Evolutionary conservation across 2,797 vertebrate species (phyloP).

Genomic region (Ctenochaetus hawaiiensis): DNA sequence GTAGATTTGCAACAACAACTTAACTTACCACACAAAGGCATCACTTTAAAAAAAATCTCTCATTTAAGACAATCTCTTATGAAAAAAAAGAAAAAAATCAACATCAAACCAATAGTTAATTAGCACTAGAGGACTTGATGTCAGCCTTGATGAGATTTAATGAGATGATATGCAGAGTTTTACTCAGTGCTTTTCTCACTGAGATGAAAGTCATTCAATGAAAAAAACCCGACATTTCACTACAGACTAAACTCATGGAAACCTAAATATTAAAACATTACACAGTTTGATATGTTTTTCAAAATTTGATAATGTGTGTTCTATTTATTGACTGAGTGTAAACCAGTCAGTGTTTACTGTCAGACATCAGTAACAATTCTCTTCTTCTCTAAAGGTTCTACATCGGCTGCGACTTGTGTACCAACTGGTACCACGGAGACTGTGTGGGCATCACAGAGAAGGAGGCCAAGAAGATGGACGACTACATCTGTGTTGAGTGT

Average conservation of each 20-base stretch:
- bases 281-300: neutral
- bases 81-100: no score
- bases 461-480: conserved; percentile 99
- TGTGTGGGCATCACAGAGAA: conserved; percentile 99
- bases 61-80: no score
- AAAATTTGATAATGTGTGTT: neutral
- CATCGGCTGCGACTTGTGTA: conserved; percentile 99
- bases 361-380: neutral
- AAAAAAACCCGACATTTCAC: neutral
- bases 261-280: neutral
- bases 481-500: conserved; percentile 97
- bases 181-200: neutral
- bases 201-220: neutral
- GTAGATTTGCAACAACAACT: no score
- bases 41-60: no score
- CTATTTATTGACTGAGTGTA: neutral
- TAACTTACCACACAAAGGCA: no score
- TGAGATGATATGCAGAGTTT: neutral
- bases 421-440: conserved; percentile 99
- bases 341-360: neutral
- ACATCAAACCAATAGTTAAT: no score
- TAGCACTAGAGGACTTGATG: no score
- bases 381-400: conserved; percentile 91
- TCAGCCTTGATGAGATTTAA: no score
- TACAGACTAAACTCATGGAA: neutral